Conservation (phyloP, 2,888 invertebrate species). For the Buathra laborator region DNA sequence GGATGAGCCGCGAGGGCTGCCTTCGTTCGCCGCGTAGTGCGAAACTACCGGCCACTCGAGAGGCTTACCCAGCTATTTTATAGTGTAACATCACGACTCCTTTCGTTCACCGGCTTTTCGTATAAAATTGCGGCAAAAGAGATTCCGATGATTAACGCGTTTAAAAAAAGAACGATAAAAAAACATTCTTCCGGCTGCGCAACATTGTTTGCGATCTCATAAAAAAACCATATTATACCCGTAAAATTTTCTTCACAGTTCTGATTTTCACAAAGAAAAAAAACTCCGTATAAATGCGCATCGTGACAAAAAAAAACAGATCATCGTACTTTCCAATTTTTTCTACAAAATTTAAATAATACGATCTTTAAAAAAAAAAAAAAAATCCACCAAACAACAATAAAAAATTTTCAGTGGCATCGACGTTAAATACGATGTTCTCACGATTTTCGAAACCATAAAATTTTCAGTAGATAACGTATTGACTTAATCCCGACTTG, state of each 20-base stretch:
- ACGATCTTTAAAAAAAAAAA: background rate
- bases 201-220: background rate
- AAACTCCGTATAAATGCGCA: background rate
- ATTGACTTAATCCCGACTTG: slow-evolving; percentile 59
- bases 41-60: slow-evolving; percentile 46
- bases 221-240: background rate
- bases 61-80: background rate
- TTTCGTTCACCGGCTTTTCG: slow-evolving; percentile 1
- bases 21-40: slow-evolving; percentile 34
- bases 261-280: background rate
- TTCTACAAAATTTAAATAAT: background rate
- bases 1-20: slow-evolving; percentile 64
- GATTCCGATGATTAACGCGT: background rate
- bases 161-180: background rate
- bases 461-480: slow-evolving; percentile 54
- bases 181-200: background rate
- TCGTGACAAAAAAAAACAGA: too few species aligned
- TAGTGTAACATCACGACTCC: background rate
- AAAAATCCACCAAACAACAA: background rate
- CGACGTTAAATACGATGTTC: slow-evolving; percentile 17
- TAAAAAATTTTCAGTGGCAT: background rate
- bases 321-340: background rate
- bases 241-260: background rate
- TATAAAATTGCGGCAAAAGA: background rate
- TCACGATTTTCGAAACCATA: slow-evolving; percentile 52